phyloP scores from a whole-genome alignment of 2,888 invertebrate species.

The Arenicola marina region DNA sequence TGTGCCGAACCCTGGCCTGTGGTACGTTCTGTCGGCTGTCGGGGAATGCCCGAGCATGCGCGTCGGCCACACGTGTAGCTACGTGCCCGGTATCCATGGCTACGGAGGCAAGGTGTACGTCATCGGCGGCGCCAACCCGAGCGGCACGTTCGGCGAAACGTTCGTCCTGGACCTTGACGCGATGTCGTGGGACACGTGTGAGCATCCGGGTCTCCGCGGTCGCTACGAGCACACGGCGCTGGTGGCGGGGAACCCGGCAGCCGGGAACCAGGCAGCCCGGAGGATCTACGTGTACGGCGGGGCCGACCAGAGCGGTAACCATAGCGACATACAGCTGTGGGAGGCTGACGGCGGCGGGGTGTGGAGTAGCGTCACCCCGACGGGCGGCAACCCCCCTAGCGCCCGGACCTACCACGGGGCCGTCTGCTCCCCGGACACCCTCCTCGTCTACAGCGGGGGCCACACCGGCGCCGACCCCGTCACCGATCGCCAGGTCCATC shows the following conservation, averaged over 20 bases:
- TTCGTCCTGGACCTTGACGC: conserved; percentile 53
- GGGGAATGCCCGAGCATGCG: conserved; percentile 56
- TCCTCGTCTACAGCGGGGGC: conserved; percentile 59
- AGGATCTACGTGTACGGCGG: conserved; percentile 58
- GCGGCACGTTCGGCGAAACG: conserved; percentile 55
- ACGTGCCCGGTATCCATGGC: conserved; percentile 38
- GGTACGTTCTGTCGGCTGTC: conserved; percentile 57
- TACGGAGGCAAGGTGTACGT: conserved; percentile 47
- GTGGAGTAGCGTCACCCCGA: conserved; percentile 37
- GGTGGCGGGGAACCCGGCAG: conserved; percentile 35
- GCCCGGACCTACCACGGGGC: conserved; percentile 54
- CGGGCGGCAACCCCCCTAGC: conserved; percentile 40
- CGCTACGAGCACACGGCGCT: conserved; percentile 60
- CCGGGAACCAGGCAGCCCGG: conserved; percentile 34
- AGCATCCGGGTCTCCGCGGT: conserved; percentile 42
- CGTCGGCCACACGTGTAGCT: conserved; percentile 57
- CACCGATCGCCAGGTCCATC: conserved; percentile 53
- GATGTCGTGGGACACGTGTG: conserved; percentile 53
- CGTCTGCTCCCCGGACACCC: conserved; percentile 44
- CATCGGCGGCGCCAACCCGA: conserved; percentile 61
- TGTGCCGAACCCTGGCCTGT: conserved; percentile 48
- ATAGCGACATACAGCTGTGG: conserved; percentile 57
- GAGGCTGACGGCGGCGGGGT: conserved; percentile 35
- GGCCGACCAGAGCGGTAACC: conserved; percentile 54
- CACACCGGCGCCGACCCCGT: conserved; percentile 55